Evolutionary conservation across 2,797 vertebrate genomes (phyloP), one percentile per base, ranked within the genome.

Genomic region (Stomatorhinus walkeri): DNA sequence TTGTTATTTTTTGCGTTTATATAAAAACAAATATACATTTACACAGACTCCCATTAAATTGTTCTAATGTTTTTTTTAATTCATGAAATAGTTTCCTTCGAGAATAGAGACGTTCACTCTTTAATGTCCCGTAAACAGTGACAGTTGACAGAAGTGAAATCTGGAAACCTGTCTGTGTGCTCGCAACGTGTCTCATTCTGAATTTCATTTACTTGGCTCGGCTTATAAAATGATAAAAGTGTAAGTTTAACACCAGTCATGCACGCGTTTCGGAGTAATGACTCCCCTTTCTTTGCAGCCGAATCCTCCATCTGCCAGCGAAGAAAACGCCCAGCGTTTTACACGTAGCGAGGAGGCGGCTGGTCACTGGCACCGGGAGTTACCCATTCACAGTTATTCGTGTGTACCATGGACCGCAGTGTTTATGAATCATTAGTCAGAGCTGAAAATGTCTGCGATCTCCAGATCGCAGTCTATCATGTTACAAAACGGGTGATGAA

Each of bases 361-460:
- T 61, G 22, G 51, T 19, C 52, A 61, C 32, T 24, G 52, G 88
- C 40, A 24, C 32, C 16, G 10, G 14, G 49, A 56, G 85, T 87
- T 87, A 87, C 49, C 56, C 85, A 87, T 87, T 87, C 85, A 87
- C 85, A 87, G 85, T 59, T 59, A 36, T 40, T n/a, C 28, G 51
- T 87, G 85, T 87, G 85, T 87, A 87, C 85, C 85, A 36, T 12
- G 51, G 52, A 59, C 51, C 51, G 16, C 49, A 59, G 51, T 59
- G 85, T 59, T 87, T 56, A 59, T 32, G 85, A 87, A 56, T 85
- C 46, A 85, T 85, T 85, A 85, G 84, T 85, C 84, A 85, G 22
- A 49, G 10, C 49, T 54, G 22, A 54, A 85, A 85, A 85, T 85
- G 46, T 85, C 46, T 85, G 24, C 48, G 46, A 85, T 52, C 22